Evolutionary conservation across 2,797 vertebrate genomes (phyloP), one percentile per base, ranked within the genome.

Genomic region (Chromis chromis): DNA sequence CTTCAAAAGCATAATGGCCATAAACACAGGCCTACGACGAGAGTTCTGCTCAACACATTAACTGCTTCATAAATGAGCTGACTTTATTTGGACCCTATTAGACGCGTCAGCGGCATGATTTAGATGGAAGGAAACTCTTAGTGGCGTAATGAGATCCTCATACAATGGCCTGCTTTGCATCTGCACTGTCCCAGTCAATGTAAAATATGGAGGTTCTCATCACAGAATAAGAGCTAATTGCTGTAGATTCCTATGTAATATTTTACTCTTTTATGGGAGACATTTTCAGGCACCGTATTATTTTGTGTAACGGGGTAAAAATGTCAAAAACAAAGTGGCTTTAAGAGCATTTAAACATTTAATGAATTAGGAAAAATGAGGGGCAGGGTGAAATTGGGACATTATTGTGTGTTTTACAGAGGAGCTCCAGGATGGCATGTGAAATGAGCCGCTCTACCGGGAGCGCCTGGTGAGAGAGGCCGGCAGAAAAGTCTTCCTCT

Each of bases 1-100:
- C 72, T 62, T 70, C 63, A 81, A 71, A 21, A 71, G 63, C 17
- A 0, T 84, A 89, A 81, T 65, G 67, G 73, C 60, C 50, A 55
- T 86, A 86, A 87, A 88, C 79, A 83, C 57, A 62, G 25, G 52
- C 68, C 80, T 71, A 68, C 65, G 69, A 83, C 76, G 74, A 59
- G 86, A 88, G 78, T 82, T 84, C 54, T 73, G 66, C 79, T 78
- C 79, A 91, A 89, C 84, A 82, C 84, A 86, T 89, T 89, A 85
- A 86, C 80, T 72, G 86, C 83, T 87, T 84, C 85, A 83, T 89
- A 91, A 92, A 92, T 87, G 76, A 86, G 63, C 82, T 39, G 79
- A 86, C 84, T 91, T 90, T 91, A 87, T 91, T 88, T 88, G 82
- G 79, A 82, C 76, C 79, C 82, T 90, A 86, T 91, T 90, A 89